Conservation (phyloP, 2,888 invertebrate genomes). For the Plebejus melissa region DNA sequence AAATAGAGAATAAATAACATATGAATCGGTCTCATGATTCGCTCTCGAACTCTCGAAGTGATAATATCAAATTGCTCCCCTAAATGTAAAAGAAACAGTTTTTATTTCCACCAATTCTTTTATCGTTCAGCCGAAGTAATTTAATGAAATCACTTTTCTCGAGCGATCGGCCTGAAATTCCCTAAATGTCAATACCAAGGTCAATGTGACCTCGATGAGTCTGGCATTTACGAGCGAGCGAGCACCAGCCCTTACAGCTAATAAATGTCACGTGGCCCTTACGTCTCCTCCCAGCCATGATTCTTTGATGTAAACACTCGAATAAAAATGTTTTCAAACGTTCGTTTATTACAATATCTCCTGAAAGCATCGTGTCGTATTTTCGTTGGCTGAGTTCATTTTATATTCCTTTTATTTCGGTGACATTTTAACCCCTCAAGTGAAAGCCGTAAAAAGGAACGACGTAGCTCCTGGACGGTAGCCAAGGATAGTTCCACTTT, state of each 20-base stretch:
- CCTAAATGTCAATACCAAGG: constrained; percentile 17
- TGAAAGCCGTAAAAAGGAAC: constrained; percentile 8
- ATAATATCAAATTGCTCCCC: constrained; percentile 4
- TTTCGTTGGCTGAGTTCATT: constrained; percentile 1
- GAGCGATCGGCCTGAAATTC: neutral
- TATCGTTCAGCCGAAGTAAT: constrained; percentile 8
- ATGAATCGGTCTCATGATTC: neutral
- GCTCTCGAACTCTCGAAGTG: neutral
- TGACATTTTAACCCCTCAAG: constrained; percentile 9
- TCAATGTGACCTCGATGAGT: neutral
- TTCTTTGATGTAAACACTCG: neutral
- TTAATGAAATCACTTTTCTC: constrained; percentile 15
- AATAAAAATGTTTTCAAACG: neutral
- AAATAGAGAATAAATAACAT: too few species aligned
- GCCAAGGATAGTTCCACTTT: constrained; percentile 21
- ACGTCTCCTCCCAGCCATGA: neutral
- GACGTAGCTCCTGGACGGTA: constrained; percentile 10
- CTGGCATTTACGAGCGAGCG: constrained; percentile 7
- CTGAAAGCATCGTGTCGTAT: neutral
- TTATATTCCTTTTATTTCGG: constrained; percentile 22
- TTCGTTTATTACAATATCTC: neutral
- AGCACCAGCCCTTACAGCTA: neutral
- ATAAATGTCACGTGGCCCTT: neutral
- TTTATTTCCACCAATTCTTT: neutral
- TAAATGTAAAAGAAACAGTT: neutral